phyloP scores from a whole-genome alignment of 2,797 vertebrate species.

The Phoebastria nigripes region DNA sequence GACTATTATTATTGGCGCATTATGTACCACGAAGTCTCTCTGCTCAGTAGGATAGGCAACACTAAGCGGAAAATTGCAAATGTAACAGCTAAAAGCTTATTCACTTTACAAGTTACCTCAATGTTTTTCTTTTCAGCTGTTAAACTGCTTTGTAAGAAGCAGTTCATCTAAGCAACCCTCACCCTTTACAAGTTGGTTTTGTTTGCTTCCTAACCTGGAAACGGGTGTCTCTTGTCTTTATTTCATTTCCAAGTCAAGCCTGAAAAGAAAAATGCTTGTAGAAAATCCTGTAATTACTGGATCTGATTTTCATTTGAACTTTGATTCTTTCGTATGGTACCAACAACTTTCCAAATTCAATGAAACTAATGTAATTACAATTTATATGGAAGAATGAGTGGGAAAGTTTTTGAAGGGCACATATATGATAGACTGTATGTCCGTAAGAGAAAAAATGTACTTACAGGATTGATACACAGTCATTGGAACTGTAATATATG shows the following conservation, averaged over 20 bases:
- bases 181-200: slow-evolving; percentile 65
- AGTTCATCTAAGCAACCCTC: slow-evolving; percentile 18
- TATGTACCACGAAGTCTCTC: background rate
- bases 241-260: slow-evolving; percentile 64
- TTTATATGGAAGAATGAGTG: background rate
- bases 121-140: slow-evolving; percentile 7
- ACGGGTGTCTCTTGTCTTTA: slow-evolving; percentile 46
- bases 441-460: background rate
- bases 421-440: background rate
- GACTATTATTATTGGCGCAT: slow-evolving; percentile 1
- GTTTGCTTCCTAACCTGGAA: slow-evolving; percentile 59
- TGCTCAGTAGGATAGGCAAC: slow-evolving; percentile 31
- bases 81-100: slow-evolving; percentile 25
- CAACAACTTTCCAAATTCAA: slow-evolving; percentile 33
- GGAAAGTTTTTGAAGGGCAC: background rate
- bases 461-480: background rate
- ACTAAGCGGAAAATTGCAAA: background rate
- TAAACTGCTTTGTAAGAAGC: slow-evolving; percentile 15
- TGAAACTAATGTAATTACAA: slow-evolving; percentile 10
- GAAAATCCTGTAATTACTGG: slow-evolving; percentile 66
- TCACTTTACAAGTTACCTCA: slow-evolving; percentile 33
- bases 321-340: slow-evolving; percentile 41
- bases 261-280: slow-evolving; percentile 32
- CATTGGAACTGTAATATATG: background rate
- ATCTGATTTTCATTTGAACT: slow-evolving; percentile 72